These are phyloP conservation scores for Bhutanitis thaidina DNA, from an alignment of 2,888 invertebrate genomes.

Conservation along the genomic window DNA sequence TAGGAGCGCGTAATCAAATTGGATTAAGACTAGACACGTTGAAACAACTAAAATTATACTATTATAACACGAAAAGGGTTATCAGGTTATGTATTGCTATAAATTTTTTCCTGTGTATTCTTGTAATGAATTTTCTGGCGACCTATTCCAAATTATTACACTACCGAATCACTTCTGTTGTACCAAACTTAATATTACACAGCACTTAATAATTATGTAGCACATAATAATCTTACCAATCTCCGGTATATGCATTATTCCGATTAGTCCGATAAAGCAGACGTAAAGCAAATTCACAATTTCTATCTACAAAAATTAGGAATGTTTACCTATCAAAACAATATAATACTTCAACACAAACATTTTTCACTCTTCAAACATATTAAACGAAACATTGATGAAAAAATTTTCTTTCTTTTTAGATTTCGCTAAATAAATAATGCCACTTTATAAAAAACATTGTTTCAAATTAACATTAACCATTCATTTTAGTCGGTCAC, in stretches of 20 bases:
- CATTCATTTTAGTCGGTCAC: not conserved
- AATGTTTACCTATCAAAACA: constrained; percentile 29
- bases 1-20: too few species aligned
- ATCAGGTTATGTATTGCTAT: too few species aligned
- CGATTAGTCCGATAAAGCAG: constrained; percentile 26
- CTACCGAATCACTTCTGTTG: constrained; percentile 17
- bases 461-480: not conserved
- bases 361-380: constrained; percentile 19
- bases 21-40: too few species aligned
- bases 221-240: not conserved
- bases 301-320: constrained; percentile 34
- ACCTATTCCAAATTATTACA: not conserved
- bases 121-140: not conserved
- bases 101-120: too few species aligned
- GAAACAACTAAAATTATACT: too few species aligned
- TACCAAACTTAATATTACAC: not conserved
- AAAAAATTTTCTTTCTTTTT: not conserved
- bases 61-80: too few species aligned
- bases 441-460: not conserved
- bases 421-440: not conserved
- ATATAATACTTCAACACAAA: constrained; percentile 31
- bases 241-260: not conserved
- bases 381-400: constrained; percentile 23
- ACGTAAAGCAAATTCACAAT: constrained; percentile 38
- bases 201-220: not conserved